Percentiles rank a stretch among this genome's conserved stretches.
Conservation (phyloP, 2,797 vertebrate species). For the Crypturellus tataupa region DNA sequence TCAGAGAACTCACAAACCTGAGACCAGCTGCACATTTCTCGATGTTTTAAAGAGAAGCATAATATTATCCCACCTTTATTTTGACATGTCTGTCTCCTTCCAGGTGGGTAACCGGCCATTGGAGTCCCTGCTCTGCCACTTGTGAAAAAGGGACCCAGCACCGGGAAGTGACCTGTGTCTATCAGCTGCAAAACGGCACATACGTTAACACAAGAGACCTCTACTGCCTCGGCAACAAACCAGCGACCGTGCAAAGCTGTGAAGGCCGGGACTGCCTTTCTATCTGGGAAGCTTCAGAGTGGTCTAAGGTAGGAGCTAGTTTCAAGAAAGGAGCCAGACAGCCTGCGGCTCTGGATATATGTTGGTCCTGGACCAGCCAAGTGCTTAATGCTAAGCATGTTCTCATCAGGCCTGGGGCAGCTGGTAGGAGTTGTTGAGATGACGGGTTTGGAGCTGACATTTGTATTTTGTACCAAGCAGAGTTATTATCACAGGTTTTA, state of each 20-base stretch:
- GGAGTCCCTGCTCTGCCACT: slow-evolving; percentile 91
- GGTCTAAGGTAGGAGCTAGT: slow-evolving; percentile 89
- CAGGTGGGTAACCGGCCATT: slow-evolving; percentile 93
- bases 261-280: slow-evolving; percentile 92
- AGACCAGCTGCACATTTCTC: background rate
- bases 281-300: slow-evolving; percentile 95
- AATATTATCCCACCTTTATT: background rate
- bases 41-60: background rate
- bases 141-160: slow-evolving; percentile 91
- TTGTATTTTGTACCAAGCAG: background rate
- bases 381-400: background rate
- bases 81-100: background rate
- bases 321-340: background rate
- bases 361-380: background rate
- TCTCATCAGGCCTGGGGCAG: background rate
- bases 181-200: slow-evolving; percentile 92
- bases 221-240: slow-evolving; percentile 89
- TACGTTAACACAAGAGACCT: slow-evolving; percentile 87
- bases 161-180: slow-evolving; percentile 90
- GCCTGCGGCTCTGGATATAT: background rate
- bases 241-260: slow-evolving; percentile 87
- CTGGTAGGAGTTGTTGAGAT: background rate
- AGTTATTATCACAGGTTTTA: background rate
- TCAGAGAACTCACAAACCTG: background rate
- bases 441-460: background rate